These are phyloP conservation scores for Gymnogyps californianus DNA, from an alignment of 2,113 vertebrate species.

Conservation along the genomic window DNA sequence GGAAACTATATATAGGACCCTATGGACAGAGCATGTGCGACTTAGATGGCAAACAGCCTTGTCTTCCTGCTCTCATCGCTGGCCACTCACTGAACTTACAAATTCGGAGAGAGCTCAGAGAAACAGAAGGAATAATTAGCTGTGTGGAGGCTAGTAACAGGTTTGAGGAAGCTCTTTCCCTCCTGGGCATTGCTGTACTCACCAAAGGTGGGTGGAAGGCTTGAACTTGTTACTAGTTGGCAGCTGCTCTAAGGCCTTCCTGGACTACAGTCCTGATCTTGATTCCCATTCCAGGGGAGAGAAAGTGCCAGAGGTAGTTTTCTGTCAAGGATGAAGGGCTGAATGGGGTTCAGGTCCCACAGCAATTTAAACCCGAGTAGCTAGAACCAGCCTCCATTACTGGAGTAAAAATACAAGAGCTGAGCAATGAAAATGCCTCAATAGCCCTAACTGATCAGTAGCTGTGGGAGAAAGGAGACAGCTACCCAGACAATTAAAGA, in stretches of 20 bases:
- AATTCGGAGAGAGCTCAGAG: not conserved
- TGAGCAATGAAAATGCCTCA: not conserved
- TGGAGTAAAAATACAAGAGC: not conserved
- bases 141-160: not conserved
- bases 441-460: not conserved
- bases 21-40: not conserved
- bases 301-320: not conserved
- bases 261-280: not conserved
- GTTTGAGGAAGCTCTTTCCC: constrained; percentile 1
- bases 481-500: not conserved
- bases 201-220: not conserved
- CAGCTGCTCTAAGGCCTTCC: constrained; percentile 5
- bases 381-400: not conserved
- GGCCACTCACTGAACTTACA: not conserved
- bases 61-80: not conserved
- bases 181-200: constrained; percentile 37
- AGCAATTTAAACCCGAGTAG: not conserved
- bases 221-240: constrained; percentile 19
- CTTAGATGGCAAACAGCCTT: not conserved
- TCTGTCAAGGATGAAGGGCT: not conserved
- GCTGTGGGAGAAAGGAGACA: not conserved
- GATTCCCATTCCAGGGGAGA: not conserved
- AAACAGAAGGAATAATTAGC: not conserved
- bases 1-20: not conserved
- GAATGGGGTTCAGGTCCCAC: not conserved